Evolutionary conservation across 2,888 invertebrate species (phyloP).

Genomic region (Pharmacophagus antenor): DNA sequence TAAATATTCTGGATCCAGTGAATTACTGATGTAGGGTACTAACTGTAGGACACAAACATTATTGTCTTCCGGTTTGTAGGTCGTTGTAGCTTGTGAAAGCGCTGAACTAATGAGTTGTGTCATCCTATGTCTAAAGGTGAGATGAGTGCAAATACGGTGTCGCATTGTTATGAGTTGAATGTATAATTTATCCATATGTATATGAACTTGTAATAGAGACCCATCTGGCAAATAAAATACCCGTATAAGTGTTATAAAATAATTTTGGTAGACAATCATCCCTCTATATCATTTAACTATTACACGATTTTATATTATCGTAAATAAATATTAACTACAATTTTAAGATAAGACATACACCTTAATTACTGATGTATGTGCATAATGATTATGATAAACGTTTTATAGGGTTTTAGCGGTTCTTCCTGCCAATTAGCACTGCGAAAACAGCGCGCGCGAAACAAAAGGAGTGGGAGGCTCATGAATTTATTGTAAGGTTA

Average conservation of each 20-base stretch:
- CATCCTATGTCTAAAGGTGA: constrained; percentile 2
- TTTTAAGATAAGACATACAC: too few relatives aligned
- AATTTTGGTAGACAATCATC: too few relatives aligned
- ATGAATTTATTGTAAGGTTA: constrained; percentile 77
- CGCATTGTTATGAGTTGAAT: not conserved
- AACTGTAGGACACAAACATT: not conserved
- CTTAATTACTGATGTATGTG: not conserved
- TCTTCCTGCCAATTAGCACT: constrained; percentile 74
- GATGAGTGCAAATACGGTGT: constrained; percentile 2
- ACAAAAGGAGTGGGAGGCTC: constrained; percentile 67
- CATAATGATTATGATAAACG: constrained; percentile 41
- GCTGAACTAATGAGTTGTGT: constrained; percentile 1
- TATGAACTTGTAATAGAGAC: too few relatives aligned
- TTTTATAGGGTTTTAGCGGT: constrained; percentile 62
- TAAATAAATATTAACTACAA: not conserved
- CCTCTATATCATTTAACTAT: not conserved
- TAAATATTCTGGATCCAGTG: not conserved
- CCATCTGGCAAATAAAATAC: not conserved
- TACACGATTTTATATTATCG: not conserved
- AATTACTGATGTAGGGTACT: not conserved
- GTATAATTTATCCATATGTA: too few relatives aligned
- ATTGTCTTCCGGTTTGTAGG: constrained; percentile 1
- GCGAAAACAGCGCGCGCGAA: constrained; percentile 58
- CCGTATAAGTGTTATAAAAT: not conserved
- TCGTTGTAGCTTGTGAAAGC: constrained; percentile 1